phyloP scores from a whole-genome alignment of 2,888 invertebrate species.

The Phania funesta region DNA sequence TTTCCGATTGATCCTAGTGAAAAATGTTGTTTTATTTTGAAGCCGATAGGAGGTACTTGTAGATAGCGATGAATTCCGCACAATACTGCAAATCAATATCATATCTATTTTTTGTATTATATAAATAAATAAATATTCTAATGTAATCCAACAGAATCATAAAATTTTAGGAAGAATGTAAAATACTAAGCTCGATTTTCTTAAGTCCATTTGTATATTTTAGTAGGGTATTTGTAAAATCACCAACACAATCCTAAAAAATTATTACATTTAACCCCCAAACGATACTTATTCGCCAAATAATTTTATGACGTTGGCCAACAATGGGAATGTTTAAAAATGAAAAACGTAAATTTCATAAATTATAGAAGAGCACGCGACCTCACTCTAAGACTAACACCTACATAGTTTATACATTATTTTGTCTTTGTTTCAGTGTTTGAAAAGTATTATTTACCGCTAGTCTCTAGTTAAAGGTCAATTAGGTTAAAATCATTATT shows the following conservation, averaged over 20 bases:
- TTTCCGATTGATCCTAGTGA: too few species aligned
- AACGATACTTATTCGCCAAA: neutral
- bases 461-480: conserved; percentile 56
- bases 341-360: conserved; percentile 43
- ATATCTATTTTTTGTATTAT: too few species aligned
- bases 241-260: neutral
- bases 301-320: conserved; percentile 5
- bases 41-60: too few species aligned
- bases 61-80: too few species aligned
- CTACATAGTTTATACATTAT: neutral
- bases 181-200: too few species aligned
- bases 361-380: conserved; percentile 69
- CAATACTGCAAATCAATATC: too few species aligned
- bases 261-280: neutral
- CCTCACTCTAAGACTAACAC: conserved; percentile 42
- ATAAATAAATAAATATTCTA: too few species aligned
- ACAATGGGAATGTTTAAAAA: neutral
- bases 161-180: too few species aligned
- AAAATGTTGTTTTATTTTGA: too few species aligned
- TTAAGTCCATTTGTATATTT: too few species aligned
- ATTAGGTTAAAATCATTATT: conserved; percentile 66
- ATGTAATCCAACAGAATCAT: too few species aligned
- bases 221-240: neutral
- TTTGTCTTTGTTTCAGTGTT: neutral
- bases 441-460: conserved; percentile 45